Conservation (phyloP, 2,888 invertebrate genomes). For the Melolontha melolontha region DNA sequence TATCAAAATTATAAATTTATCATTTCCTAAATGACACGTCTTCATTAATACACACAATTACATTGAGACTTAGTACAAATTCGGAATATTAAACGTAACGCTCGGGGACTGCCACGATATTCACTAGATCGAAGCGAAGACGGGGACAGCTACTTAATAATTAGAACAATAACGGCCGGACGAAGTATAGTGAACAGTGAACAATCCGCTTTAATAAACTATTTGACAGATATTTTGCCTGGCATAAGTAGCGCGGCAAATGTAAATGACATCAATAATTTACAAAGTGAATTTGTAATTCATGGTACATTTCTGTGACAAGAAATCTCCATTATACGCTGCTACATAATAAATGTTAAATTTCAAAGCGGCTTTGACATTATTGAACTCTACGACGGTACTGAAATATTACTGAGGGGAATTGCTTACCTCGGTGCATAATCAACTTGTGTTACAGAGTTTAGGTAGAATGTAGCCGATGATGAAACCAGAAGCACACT, state of each 20-base stretch:
- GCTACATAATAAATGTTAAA: slow-evolving; percentile 59
- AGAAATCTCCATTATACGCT: slow-evolving; percentile 61
- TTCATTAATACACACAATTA: too few species aligned
- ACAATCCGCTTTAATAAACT: slow-evolving; percentile 46
- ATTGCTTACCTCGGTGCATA: slow-evolving; percentile 37
- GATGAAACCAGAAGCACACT: too few species aligned
- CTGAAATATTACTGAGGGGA: slow-evolving; percentile 38
- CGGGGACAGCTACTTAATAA: not conserved
- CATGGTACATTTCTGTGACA: slow-evolving; percentile 58
- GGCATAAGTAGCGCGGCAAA: slow-evolving; percentile 46
- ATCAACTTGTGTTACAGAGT: slow-evolving; percentile 12
- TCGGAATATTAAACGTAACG: too few species aligned
- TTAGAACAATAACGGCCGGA: not conserved
- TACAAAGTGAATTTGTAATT: slow-evolving; percentile 57
- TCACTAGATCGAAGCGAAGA: too few species aligned
- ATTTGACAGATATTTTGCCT: slow-evolving; percentile 45
- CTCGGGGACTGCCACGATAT: too few species aligned
- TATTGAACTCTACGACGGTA: slow-evolving; percentile 38
- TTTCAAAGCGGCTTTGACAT: slow-evolving; percentile 49
- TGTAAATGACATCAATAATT: slow-evolving; percentile 58
- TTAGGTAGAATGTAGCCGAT: too few species aligned
- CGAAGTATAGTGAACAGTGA: not conserved
- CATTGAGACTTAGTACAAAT: too few species aligned
- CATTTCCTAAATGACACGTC: too few species aligned
- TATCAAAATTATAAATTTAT: too few species aligned